Evolutionary conservation across 2,888 invertebrate genomes (phyloP).

Genomic region (Cantharis lateralis): DNA sequence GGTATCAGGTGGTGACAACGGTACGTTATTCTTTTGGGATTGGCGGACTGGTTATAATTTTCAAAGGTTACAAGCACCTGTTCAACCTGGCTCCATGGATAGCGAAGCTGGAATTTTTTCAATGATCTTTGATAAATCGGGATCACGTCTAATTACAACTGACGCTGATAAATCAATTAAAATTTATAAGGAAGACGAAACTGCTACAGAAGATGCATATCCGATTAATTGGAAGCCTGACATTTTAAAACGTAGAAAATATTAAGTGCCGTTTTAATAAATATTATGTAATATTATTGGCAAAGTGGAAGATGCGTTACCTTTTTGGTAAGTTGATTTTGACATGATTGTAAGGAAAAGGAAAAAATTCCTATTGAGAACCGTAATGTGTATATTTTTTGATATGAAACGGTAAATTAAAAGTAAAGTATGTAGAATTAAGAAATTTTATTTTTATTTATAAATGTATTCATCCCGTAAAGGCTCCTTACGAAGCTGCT

Average conservation of each 20-base stretch:
- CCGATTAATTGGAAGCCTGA: constrained; percentile 98
- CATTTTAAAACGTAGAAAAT: constrained; percentile 89
- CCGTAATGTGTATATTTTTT: neutral
- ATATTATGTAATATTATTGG: neutral
- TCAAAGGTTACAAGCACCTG: constrained; percentile 89
- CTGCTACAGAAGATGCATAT: constrained; percentile 94
- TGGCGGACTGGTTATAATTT: constrained; percentile 99
- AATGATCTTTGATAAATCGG: constrained; percentile 94
- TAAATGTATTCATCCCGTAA: no score
- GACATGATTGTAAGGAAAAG: no score
- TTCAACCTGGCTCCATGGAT: constrained; percentile 99
- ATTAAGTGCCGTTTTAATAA: constrained; percentile 59
- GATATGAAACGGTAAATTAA: neutral
- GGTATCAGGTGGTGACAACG: constrained; percentile 98
- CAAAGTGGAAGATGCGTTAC: neutral
- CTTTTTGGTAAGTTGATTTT: neutral
- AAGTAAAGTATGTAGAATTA: neutral
- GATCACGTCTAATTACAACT: constrained; percentile 90
- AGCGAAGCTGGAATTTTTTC: constrained; percentile 98
- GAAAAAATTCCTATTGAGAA: no score
- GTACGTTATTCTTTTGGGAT: constrained; percentile 97
- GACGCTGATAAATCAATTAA: constrained; percentile 99
- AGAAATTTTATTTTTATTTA: neutral
- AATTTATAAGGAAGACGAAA: constrained; percentile 96
- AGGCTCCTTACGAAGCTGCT: no score